Percentiles rank a stretch among this genome's conserved stretches.
These are phyloP conservation scores for Panulirus ornatus DNA, from an alignment of 1,140 invertebrate genomes.

Conservation along the genomic window DNA sequence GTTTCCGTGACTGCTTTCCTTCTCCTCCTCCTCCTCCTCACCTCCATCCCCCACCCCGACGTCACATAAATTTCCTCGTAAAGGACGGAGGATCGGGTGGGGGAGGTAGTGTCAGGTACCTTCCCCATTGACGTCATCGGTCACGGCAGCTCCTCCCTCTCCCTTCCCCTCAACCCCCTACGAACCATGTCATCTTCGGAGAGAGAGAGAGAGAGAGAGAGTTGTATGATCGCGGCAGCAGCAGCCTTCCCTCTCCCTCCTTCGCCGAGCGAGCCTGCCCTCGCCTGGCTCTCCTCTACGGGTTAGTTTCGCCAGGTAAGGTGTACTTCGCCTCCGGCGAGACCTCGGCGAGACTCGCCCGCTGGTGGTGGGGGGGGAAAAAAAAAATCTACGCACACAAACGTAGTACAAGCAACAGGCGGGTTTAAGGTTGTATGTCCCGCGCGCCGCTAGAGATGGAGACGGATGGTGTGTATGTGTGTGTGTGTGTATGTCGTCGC, in stretches of 20 bases:
- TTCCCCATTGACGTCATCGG: no score
- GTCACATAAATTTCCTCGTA: background rate
- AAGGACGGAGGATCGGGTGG: background rate
- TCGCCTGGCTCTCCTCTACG: no score
- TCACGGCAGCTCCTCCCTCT: no score
- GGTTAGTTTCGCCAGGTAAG: background rate
- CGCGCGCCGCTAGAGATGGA: background rate
- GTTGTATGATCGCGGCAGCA: no score
- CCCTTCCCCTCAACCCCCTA: no score
- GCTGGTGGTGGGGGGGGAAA: no score
- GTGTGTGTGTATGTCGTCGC: no score
- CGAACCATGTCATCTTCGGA: no score
- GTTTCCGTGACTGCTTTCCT: background rate
- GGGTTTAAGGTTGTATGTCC: background rate
- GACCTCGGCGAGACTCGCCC: background rate
- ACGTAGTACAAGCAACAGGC: background rate
- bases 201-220: no score
- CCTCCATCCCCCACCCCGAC: background rate
- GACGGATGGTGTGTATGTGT: no score
- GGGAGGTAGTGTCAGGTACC: background rate
- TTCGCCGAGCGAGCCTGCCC: no score
- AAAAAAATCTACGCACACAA: background rate
- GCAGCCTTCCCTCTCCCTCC: no score
- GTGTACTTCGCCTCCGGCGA: background rate
- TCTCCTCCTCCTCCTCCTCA: constrained; percentile 19